A percentile compares a stretch with the other conserved stretches of the same genome.
Evolutionary conservation across 2,888 invertebrate species (phyloP).

Genomic region (Archips crataeganus): DNA sequence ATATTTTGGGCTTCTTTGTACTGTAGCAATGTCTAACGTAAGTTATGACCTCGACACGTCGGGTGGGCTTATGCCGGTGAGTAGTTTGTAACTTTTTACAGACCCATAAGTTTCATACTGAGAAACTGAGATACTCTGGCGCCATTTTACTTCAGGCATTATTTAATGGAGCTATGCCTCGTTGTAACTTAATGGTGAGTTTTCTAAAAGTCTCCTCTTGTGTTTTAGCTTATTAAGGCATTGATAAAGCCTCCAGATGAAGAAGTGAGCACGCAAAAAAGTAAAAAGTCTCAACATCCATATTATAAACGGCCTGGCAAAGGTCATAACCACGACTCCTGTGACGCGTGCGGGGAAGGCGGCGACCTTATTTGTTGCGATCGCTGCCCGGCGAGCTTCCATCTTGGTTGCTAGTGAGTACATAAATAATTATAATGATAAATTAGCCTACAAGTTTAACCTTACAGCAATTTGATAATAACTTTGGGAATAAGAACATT

Average conservation of each 20-base stretch:
- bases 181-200: slow-evolving; percentile 1
- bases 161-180: slow-evolving; percentile 22
- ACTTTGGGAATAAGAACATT: too few relatives aligned
- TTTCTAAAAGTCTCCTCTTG: slow-evolving; percentile 44
- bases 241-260: slow-evolving; percentile 95
- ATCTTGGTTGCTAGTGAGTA: slow-evolving; percentile 96
- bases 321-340: slow-evolving; percentile 96
- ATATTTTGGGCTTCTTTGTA: slow-evolving; percentile 39
- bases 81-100: slow-evolving; percentile 70
- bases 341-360: slow-evolving; percentile 97
- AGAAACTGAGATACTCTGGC: slow-evolving; percentile 51
- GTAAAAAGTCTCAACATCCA: slow-evolving; percentile 90
- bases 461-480: too few relatives aligned
- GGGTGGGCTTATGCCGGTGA: slow-evolving; percentile 95
- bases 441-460: background rate
- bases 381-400: slow-evolving; percentile 97
- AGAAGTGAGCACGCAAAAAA: slow-evolving; percentile 87
- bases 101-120: slow-evolving; percentile 45
- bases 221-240: slow-evolving; percentile 93
- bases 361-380: slow-evolving; percentile 98
- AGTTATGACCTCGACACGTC: slow-evolving; percentile 92
- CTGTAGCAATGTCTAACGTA: slow-evolving; percentile 75
- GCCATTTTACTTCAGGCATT: slow-evolving; percentile 57
- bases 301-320: slow-evolving; percentile 95
- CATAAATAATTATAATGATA: background rate